A percentile compares a stretch with the other conserved stretches of the same genome.
These are phyloP conservation scores for Alsophila aescularia DNA, from an alignment of 2,888 invertebrate genomes.

Conservation along the genomic window DNA sequence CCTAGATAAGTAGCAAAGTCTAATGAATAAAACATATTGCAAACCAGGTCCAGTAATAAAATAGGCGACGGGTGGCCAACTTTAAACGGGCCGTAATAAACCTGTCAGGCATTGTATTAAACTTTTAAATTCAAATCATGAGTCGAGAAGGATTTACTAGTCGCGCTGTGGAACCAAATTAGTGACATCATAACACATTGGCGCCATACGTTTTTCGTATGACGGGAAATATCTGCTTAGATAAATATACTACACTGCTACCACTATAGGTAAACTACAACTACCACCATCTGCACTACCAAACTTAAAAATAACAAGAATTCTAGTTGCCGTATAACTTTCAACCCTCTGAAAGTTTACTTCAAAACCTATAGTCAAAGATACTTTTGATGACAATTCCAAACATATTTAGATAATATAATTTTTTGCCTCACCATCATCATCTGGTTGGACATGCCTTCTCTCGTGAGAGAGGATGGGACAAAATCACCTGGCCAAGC, in stretches of 20 bases:
- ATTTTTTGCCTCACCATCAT: no score
- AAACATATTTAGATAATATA: no score
- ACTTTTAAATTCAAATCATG: conserved; percentile 57
- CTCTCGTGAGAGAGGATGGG: no score
- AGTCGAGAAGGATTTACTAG: conserved; percentile 46
- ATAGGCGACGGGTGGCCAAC: conserved; percentile 35
- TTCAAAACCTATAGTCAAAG: no score
- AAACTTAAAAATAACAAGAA: no score
- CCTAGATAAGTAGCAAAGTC: conserved; percentile 25
- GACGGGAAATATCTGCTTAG: conserved; percentile 3
- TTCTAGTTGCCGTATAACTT: no score
- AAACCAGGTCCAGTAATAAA: conserved; percentile 32
- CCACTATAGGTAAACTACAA: no score
- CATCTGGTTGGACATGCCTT: no score
- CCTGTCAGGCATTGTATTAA: conserved; percentile 36
- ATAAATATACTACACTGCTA: background rate
- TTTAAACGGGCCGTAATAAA: conserved; percentile 43
- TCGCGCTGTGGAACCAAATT: conserved; percentile 47
- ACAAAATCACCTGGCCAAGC: no score
- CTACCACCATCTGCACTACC: no score
- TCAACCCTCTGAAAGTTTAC: no score
- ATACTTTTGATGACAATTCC: no score
- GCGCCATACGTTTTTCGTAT: conserved; percentile 52
- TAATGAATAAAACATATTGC: conserved; percentile 37
- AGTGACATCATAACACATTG: conserved; percentile 44